Base-by-base conservation (phyloP, 37 sponge, comb jelly and placozoan genomes). In the Aplysina aerophoba region DNA sequence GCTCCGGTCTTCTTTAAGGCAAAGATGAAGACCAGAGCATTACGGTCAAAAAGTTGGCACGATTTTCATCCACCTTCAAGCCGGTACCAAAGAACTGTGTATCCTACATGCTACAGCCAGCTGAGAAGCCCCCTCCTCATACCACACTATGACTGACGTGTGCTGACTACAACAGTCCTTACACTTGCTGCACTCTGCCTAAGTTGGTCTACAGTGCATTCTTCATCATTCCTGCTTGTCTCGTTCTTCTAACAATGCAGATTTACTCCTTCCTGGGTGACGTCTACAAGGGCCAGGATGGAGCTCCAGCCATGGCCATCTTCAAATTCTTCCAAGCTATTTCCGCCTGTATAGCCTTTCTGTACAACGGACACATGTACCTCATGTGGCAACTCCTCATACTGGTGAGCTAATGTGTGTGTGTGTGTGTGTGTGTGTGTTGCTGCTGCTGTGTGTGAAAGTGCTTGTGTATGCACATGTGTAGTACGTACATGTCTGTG, bases 271-370 rank as follows among this genome's bases (percentile, higher is more conserved):
- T 95, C 31, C 61, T 97, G 35, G 94, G 93, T 28, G 90, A 35
- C 13, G 74, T 92, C 40, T 97, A 97, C 68, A 81, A 34, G 21
- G 96, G 90, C 84, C 88, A 88, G 0, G 21, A 84, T 5, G 91
- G 96, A 81, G 95, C 96, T 78, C 96, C 97, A 54, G 95, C 97
- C 1, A 93, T 97, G 88, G 97, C 97, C 17, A 73, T 97, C 38
- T 97, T 88, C 82, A 97, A 97, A 62, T 97, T 97, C 83, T 94
- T 93, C 60, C 97, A 97, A 83, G 90, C 92, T 79, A n/a, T 31
- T 36, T 37, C 65, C 19, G 36, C 64, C n/a, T 63, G 63, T 31
- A 39, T 63, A 2, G 62, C 64, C 59, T 64, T 24, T 28, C 67
- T 34, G 4, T 97, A 95, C 84, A 27, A 93, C 59, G 89, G 91